Conservation (phyloP, 2,113 vertebrate genomes). For the Thinocorus orbignyianus region DNA sequence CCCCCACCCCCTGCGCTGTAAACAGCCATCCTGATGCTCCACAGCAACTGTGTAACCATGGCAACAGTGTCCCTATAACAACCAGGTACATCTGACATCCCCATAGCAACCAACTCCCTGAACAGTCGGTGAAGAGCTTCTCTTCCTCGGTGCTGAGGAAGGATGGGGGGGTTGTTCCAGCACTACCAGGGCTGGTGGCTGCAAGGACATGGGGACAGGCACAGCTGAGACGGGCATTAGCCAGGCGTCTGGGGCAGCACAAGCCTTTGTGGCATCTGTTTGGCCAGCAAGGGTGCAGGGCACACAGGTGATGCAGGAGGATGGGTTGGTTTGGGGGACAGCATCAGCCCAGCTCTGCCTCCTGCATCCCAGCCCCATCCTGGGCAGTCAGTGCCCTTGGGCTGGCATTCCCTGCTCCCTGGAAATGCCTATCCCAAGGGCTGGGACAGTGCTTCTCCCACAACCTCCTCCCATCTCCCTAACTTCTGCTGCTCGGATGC, state of each 20-base stretch:
- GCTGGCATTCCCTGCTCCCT: not conserved
- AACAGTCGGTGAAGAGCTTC: not conserved
- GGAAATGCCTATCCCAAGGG: not conserved
- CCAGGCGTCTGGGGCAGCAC: fast-evolving
- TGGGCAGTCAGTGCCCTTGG: not conserved
- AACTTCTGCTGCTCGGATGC: not conserved
- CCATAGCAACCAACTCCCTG: not conserved
- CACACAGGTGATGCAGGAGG: not conserved
- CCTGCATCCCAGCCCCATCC: not conserved
- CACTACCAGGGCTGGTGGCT: not conserved
- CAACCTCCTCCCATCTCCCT: not conserved
- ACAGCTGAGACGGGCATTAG: not conserved
- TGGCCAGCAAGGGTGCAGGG: not conserved
- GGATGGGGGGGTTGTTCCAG: fast-evolving
- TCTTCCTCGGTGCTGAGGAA: not conserved
- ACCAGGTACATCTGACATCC: conserved; percentile 61
- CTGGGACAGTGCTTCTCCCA: not conserved
- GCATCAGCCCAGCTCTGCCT: not conserved
- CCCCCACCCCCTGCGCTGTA: not conserved
- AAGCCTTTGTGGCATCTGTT: not conserved
- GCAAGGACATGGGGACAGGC: not conserved
- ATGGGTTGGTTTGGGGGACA: not conserved
- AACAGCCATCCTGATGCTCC: not conserved
- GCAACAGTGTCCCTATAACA: conserved; percentile 53
- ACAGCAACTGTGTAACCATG: conserved; percentile 21